Percentiles rank a stretch among this genome's conserved stretches.
Conservation (phyloP, 2,797 vertebrate species). For the Atherinosoma microstoma region DNA sequence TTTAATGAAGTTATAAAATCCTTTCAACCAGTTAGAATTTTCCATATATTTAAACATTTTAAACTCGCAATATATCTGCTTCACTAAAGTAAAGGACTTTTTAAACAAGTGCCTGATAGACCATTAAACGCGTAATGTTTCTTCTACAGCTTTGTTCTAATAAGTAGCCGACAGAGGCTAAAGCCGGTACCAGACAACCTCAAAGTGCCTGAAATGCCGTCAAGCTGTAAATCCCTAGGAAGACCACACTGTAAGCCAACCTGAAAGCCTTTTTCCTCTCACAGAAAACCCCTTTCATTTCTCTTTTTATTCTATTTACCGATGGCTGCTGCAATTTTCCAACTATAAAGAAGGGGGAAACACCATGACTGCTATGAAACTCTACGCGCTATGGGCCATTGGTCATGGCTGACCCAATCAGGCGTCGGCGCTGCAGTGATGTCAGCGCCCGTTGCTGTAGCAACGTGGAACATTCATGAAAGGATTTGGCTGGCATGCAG, state of each 20-base stretch:
- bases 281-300: slow-evolving; percentile 64
- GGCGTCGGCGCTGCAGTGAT: slow-evolving; percentile 38
- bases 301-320: slow-evolving; percentile 56
- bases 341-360: slow-evolving; percentile 44
- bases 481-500: slow-evolving; percentile 17
- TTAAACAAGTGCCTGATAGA: background rate
- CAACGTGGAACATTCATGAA: slow-evolving; percentile 56
- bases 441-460: slow-evolving; percentile 36
- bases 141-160: slow-evolving; percentile 8
- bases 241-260: slow-evolving; percentile 14
- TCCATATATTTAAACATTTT: too few relatives aligned
- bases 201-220: slow-evolving; percentile 31
- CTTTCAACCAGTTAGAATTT: too few relatives aligned
- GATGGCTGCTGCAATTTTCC: slow-evolving; percentile 55
- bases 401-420: slow-evolving; percentile 50
- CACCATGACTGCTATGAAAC: slow-evolving; percentile 42
- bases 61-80: too few relatives aligned
- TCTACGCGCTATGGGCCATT: slow-evolving; percentile 37
- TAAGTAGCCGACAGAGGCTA: slow-evolving; percentile 17
- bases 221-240: slow-evolving; percentile 22
- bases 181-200: slow-evolving; percentile 30
- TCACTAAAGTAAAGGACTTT: too few relatives aligned
- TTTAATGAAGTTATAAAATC: too few relatives aligned
- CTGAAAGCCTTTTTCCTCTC: slow-evolving; percentile 39
- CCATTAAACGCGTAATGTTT: slow-evolving; percentile 21